Percentiles rank a stretch among this genome's conserved stretches.
Conservation (phyloP, 2,888 invertebrate genomes). For the Stenurella melanura region DNA sequence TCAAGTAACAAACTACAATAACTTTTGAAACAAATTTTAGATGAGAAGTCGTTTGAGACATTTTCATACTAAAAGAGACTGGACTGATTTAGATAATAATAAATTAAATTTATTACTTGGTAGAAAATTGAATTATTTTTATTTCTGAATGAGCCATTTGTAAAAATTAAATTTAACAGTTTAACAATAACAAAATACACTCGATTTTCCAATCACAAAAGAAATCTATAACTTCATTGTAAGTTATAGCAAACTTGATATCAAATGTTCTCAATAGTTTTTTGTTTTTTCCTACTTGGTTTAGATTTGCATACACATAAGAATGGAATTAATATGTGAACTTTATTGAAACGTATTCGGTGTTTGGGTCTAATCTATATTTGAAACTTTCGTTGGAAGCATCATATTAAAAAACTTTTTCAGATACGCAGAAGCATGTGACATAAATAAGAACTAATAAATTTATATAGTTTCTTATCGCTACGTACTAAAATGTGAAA, state of each 20-base stretch:
- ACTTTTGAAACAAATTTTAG: no score
- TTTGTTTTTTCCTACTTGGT: slow-evolving; percentile 18
- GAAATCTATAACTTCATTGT: neutral
- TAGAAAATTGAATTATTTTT: no score
- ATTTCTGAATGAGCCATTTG: no score
- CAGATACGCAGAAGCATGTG: slow-evolving; percentile 1
- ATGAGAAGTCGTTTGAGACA: no score
- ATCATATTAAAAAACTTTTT: slow-evolving; percentile 33
- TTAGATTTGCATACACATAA: neutral
- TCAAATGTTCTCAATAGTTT: slow-evolving; percentile 25
- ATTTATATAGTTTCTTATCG: neutral
- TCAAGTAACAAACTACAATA: no score
- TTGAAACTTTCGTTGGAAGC: slow-evolving; percentile 9
- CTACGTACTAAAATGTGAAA: no score
- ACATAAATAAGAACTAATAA: neutral
- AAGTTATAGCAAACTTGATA: slow-evolving; percentile 10
- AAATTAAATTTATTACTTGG: no score
- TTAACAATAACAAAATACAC: no score
- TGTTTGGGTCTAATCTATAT: slow-evolving; percentile 25
- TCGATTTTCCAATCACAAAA: neutral
- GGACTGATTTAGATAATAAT: no score
- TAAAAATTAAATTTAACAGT: no score
- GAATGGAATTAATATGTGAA: slow-evolving; percentile 35
- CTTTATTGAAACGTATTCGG: slow-evolving; percentile 31
- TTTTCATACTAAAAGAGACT: no score